phyloP scores from a whole-genome alignment of 2,113 vertebrate genomes.

The Amphiprion percula region DNA sequence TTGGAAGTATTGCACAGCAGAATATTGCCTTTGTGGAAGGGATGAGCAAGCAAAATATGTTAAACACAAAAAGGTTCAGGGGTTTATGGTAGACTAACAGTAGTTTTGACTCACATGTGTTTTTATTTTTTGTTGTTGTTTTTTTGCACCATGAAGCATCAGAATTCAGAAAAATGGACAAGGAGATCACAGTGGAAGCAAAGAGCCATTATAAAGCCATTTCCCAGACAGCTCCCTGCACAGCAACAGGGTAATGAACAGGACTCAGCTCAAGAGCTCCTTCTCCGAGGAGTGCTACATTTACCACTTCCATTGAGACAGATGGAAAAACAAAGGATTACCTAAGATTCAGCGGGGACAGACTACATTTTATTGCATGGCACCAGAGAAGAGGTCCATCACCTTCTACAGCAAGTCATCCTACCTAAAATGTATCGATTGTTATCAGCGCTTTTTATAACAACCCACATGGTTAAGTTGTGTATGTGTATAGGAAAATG shows the following conservation, averaged over 20 bases:
- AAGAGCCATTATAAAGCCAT: conserved; percentile 80
- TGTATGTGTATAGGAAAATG: neutral
- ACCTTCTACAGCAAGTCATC: neutral
- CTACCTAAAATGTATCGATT: conserved; percentile 1
- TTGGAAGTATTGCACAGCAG: neutral
- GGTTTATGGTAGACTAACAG: conserved; percentile 32
- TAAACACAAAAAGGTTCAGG: conserved; percentile 24
- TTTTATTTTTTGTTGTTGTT: conserved; percentile 32
- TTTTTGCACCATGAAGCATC: conserved; percentile 50
- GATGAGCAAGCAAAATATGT: conserved; percentile 9
- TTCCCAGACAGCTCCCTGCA: conserved; percentile 70
- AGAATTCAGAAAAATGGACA: conserved; percentile 69
- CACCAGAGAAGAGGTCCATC: neutral
- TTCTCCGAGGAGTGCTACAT: conserved; percentile 65
- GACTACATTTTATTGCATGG: conserved; percentile 40
- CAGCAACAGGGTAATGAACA: conserved; percentile 71
- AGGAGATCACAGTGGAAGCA: conserved; percentile 65
- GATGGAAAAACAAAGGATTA: conserved; percentile 70
- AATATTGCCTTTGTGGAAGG: neutral
- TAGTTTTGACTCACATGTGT: conserved; percentile 34
- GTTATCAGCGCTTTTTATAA: neutral
- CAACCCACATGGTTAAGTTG: neutral
- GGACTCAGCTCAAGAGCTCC: conserved; percentile 64
- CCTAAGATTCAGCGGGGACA: conserved; percentile 46
- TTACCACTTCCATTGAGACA: conserved; percentile 59